A percentile compares a stretch with the other conserved stretches of the same genome.
phyloP scores from a whole-genome alignment of 2,797 vertebrate genomes.

The Lagocephalus sceleratus region DNA sequence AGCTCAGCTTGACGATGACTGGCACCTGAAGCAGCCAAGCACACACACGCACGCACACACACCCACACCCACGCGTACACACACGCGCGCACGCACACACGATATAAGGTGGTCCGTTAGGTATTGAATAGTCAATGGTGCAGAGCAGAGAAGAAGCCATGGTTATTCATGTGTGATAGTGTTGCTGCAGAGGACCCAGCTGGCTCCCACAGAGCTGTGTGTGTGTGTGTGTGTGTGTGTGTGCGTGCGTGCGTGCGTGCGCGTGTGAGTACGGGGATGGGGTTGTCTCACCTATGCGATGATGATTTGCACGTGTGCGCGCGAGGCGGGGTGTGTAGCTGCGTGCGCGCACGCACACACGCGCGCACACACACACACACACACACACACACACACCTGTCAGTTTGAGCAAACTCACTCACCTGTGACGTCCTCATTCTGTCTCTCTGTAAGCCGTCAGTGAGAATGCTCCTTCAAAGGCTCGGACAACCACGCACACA shows the following conservation, averaged over 20 bases:
- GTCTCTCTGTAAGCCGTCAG: slow-evolving; percentile 70
- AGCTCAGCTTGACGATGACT: slow-evolving; percentile 29
- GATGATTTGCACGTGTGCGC: background rate
- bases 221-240: slow-evolving; percentile 22
- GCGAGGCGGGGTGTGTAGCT: slow-evolving; percentile 13
- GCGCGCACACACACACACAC: too few relatives aligned
- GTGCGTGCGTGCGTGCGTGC: slow-evolving; percentile 14
- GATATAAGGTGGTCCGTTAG: slow-evolving; percentile 49
- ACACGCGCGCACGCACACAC: slow-evolving; percentile 10
- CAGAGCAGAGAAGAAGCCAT: slow-evolving; percentile 47
- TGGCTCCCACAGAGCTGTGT: slow-evolving; percentile 46
- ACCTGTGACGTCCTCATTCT: slow-evolving; percentile 78
- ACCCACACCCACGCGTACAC: slow-evolving; percentile 4
- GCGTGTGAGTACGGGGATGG: background rate
- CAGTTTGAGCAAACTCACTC: slow-evolving; percentile 68
- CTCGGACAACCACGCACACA: slow-evolving; percentile 26
- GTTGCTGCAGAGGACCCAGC: slow-evolving; percentile 58
- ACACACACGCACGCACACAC: slow-evolving; percentile 2
- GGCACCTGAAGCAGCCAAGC: slow-evolving; percentile 2
- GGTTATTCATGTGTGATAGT: slow-evolving; percentile 66
- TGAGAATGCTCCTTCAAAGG: slow-evolving; percentile 55
- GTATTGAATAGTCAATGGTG: slow-evolving; percentile 57
- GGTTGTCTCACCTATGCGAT: too few relatives aligned
- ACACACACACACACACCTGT: slow-evolving; percentile 59
- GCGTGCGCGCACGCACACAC: too few relatives aligned